Evolutionary conservation across 2,113 vertebrate genomes (phyloP).

Genomic region (Corythoichthys intestinalis): DNA sequence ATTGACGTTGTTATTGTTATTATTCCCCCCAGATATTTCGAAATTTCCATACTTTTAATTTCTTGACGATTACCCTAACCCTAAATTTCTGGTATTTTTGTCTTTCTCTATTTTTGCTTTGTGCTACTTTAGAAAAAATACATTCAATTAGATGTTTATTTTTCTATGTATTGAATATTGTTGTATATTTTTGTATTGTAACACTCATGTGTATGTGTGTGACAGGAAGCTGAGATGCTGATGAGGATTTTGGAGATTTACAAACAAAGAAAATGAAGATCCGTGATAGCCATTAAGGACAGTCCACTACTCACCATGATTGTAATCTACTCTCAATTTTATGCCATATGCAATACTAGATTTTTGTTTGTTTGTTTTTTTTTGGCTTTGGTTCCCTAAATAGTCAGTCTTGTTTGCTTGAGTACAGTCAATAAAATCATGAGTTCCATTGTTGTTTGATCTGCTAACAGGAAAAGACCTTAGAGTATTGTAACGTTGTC

Average conservation of each 20-base stretch:
- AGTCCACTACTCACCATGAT: slow-evolving; percentile 44
- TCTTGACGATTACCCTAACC: no score
- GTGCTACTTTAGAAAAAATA: neutral
- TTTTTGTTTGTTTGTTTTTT: slow-evolving; percentile 16
- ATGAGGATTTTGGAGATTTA: slow-evolving; percentile 80
- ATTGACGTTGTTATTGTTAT: neutral
- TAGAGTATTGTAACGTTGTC: neutral
- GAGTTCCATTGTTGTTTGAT: slow-evolving; percentile 49
- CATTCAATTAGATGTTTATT: neutral
- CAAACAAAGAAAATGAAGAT: slow-evolving; percentile 69
- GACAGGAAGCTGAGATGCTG: slow-evolving; percentile 75
- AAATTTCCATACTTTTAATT: no score
- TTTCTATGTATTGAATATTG: neutral
- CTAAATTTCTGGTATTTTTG: neutral
- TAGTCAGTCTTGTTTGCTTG: slow-evolving; percentile 29
- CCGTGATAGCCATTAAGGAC: slow-evolving; percentile 23
- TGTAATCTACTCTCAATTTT: slow-evolving; percentile 35
- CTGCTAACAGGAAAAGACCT: slow-evolving; percentile 7
- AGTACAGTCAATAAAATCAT: slow-evolving; percentile 66
- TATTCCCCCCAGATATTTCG: neutral
- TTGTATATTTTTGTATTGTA: neutral
- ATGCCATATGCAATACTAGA: slow-evolving; percentile 28
- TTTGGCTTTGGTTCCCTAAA: slow-evolving; percentile 9
- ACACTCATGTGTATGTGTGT: slow-evolving; percentile 9
- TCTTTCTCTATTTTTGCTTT: neutral